Base-by-base conservation (phyloP, 2,113 vertebrate species). In the Hyaena hyaena region DNA sequence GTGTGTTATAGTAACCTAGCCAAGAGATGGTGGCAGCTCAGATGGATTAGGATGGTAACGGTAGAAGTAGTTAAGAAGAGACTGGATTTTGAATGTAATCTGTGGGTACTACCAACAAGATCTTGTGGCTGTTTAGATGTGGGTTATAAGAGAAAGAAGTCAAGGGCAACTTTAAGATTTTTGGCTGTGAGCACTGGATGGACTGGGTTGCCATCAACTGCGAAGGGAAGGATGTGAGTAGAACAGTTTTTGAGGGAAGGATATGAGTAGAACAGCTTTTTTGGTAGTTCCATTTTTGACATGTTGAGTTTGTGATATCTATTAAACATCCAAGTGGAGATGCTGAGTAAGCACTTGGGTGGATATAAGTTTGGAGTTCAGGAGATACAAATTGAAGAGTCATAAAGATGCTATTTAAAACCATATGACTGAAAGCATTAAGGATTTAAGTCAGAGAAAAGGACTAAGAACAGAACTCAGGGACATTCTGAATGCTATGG, bases 371-470 rank as follows among this genome's bases (percentile, higher is more conserved):
- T 69, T 93, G 24, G 77, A 76, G 50, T 83, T 80, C 28, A 48
- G 55, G 45, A 87, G 45, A 74, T 69, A 74, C 11, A 77, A 71
- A 63, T 1, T 79, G 17, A 90, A 94, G 66, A 66, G 7, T 35
- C 24, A 50, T 24, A 21, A 33, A 90, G 33, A 86, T 61, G 39
- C 80, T 82, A 82, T 80, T 90, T 93, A 88, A 92, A 96, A 28
- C 28, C 35, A 28, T 5, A 12, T 61, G 35, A 61, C 50, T 81
- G 58, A 96, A 14, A 84, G 84, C 88, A 50, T 53, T 53, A 55
- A 35, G 48, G 35, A 1, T 65, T 80, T 82, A 79, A 83, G 66
- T 87, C 55, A 85, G 43, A 95, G 73, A 80, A 55, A 24, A 90
- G 35, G 74, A 39, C 71, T 45, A 65, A 86, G 43, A 58, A 43